Evolutionary conservation across 1,140 invertebrate species (phyloP), one percentile per base, ranked within the genome.

Genomic region (Rhagoletis zephyria): DNA sequence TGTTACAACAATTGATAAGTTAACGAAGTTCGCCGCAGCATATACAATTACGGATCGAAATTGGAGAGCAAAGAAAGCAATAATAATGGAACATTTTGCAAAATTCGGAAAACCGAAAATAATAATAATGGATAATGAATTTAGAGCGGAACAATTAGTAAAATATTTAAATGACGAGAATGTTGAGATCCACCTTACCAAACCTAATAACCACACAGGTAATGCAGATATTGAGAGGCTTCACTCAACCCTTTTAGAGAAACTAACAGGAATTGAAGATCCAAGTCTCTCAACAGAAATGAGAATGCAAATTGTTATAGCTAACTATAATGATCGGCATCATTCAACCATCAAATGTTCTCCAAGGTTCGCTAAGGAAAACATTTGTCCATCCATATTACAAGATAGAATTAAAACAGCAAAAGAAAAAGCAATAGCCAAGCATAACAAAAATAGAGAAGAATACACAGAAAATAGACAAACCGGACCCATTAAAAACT

Each of bases 271-370:
- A 51, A 85, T 61, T 85, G 45, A 85, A 1, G 56, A 85, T 30
- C 6, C 40, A 45, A 61, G 12, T 42, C 51, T 85, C 4, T 85
- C 85, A 51, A 85, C 60, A 12, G 85, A 85, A 61, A 85, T 56
- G 85, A 85, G 60, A 12, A 85, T 45, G 19, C 85, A 85, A 14
- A 59, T 85, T 2, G 85, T 63, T 85, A 85, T 85, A 85, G 85
- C 9, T 1, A 85, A 85, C 3, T 85, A 85, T 85, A 85, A 85
- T 3, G 56, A 85, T 59, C 45, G 85, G 12, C 16, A 85, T 59
- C 85, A 85, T 19, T 85, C 51, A 6, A 85, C 60, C 51, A 85
- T 85, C 16, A 85, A 63, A 63, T 85, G 2, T 40, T 30, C 85
- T 19, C 51, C 85, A 6, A 85, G 85, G 30, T 19, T 60, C 7